Evolutionary conservation across 2,113 vertebrate species (phyloP).

Genomic region (Butastur rufipennis): DNA sequence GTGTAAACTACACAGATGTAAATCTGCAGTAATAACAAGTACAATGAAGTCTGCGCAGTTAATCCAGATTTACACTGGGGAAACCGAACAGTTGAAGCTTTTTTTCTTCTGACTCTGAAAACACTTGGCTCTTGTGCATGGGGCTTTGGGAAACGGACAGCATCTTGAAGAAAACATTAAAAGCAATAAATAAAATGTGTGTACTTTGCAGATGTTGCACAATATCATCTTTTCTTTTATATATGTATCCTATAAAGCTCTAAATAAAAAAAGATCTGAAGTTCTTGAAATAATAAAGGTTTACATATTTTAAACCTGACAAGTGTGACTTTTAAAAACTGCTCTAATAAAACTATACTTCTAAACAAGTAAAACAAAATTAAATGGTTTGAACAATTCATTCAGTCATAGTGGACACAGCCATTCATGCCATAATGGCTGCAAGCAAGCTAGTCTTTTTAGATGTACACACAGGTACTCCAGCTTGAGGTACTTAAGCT

Average conservation of each 20-base stretch:
- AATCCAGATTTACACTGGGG: constrained; percentile 6
- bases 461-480: not conserved
- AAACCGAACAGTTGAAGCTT: not conserved
- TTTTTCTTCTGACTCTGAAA: not conserved
- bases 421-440: not conserved
- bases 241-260: not conserved
- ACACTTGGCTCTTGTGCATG: not conserved
- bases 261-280: not conserved
- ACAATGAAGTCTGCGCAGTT: not conserved
- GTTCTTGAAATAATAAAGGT: not conserved
- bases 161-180: not conserved
- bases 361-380: not conserved
- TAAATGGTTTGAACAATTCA: not conserved
- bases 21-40: not conserved
- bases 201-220: not conserved
- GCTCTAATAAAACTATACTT: not conserved
- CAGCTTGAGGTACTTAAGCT: not conserved
- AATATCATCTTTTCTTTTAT: not conserved
- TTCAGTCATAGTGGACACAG: not conserved
- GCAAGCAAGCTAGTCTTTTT: not conserved
- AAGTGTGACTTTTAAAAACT: not conserved
- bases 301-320: not conserved
- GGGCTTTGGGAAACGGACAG: not conserved
- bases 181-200: not conserved
- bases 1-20: constrained; percentile 36